phyloP scores from a whole-genome alignment of 2,888 invertebrate species.

The Argynnis bischoffii region DNA sequence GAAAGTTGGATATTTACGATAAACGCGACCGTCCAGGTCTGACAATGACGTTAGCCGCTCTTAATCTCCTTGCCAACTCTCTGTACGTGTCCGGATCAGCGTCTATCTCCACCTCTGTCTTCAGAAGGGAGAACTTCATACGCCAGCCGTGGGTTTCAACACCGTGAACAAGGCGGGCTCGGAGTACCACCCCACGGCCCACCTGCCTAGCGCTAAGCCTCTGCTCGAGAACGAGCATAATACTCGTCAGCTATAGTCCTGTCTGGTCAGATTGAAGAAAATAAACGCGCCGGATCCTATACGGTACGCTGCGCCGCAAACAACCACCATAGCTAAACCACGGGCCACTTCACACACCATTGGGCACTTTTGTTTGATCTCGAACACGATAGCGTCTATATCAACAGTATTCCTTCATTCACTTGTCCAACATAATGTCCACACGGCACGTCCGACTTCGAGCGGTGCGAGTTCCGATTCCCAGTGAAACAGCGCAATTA shows the following conservation, averaged over 20 bases:
- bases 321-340: constrained; percentile 74
- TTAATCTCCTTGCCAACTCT: constrained; percentile 64
- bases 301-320: constrained; percentile 60
- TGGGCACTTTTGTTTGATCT: constrained; percentile 54
- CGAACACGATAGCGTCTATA: constrained; percentile 42
- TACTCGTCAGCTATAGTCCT: constrained; percentile 80
- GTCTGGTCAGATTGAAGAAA: constrained; percentile 76
- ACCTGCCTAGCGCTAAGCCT: constrained; percentile 70
- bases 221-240: constrained; percentile 79
- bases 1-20: constrained; percentile 60
- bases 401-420: constrained; percentile 43
- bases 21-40: constrained; percentile 59
- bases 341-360: constrained; percentile 69
- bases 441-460: constrained; percentile 15
- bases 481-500: constrained; percentile 23
- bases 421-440: constrained; percentile 77
- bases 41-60: constrained; percentile 69
- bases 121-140: constrained; percentile 71
- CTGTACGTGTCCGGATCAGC: constrained; percentile 70
- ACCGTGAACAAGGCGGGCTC: constrained; percentile 70
- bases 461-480: constrained; percentile 8
- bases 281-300: constrained; percentile 72
- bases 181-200: constrained; percentile 66
- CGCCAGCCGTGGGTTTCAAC: constrained; percentile 73
- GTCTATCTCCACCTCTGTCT: constrained; percentile 74